Conservation (phyloP, 2,888 invertebrate genomes). For the Torymus tubicola region DNA sequence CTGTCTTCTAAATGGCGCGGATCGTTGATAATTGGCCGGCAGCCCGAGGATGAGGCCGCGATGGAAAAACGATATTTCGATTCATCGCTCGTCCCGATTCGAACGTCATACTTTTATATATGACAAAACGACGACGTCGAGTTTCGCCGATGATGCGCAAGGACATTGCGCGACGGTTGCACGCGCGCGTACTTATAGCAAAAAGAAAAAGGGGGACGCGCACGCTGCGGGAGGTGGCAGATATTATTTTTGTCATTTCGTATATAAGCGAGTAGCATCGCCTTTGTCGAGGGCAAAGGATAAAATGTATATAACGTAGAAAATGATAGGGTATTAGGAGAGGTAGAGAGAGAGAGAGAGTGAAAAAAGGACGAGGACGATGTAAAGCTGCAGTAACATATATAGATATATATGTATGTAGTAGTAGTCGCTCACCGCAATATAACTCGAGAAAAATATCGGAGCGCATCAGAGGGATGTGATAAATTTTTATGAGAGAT, state of each 20-base stretch:
- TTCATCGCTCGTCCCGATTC: slow-evolving; percentile 15
- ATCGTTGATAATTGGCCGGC: slow-evolving; percentile 23
- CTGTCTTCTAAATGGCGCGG: not conserved
- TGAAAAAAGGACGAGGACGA: too few species aligned
- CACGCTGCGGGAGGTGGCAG: too few species aligned
- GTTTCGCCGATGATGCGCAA: not conserved
- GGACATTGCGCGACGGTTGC: too few species aligned
- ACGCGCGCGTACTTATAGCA: not conserved
- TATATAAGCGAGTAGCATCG: not conserved
- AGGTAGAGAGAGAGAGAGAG: not conserved
- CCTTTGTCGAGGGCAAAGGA: not conserved
- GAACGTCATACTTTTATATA: not conserved
- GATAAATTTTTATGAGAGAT: slow-evolving; percentile 16
- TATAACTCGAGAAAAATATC: slow-evolving; percentile 1
- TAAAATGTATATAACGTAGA: slow-evolving; percentile 13
- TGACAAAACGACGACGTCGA: not conserved
- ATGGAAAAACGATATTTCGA: slow-evolving; percentile 37
- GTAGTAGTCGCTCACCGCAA: not conserved
- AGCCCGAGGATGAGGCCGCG: not conserved
- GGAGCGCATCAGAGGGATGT: not conserved
- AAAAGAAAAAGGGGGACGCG: too few species aligned
- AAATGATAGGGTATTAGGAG: slow-evolving; percentile 17
- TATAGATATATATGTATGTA: too few species aligned
- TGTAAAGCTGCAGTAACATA: not conserved
- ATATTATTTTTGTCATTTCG: slow-evolving; percentile 14